Conservation (phyloP, 2,797 vertebrate genomes). For the Naso thynnoides region DNA sequence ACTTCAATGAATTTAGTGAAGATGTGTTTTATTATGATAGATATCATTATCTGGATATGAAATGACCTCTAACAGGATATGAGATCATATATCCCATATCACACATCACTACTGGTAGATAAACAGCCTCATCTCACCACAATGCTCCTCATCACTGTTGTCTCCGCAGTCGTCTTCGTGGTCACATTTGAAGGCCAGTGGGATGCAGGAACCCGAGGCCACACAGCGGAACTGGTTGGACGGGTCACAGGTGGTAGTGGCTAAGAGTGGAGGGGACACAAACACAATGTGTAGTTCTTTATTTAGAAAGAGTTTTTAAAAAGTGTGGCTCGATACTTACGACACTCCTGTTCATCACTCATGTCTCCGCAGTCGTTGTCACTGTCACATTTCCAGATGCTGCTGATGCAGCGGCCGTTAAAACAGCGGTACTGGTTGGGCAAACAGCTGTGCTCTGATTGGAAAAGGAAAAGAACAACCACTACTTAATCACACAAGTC, state of each 20-base stretch:
- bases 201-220: conserved; percentile 94
- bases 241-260: conserved; percentile 91
- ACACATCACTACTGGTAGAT: no score
- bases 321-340: conserved; percentile 83
- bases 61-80: no score
- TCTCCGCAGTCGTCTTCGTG: conserved; percentile 98
- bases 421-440: conserved; percentile 95
- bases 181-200: conserved; percentile 96
- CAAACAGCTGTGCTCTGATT: conserved; percentile 91
- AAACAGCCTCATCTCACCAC: conserved; percentile 85
- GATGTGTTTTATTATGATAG: no score
- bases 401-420: conserved; percentile 97
- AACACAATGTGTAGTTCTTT: background rate
- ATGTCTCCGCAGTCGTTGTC: conserved; percentile 99
- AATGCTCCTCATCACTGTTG: conserved; percentile 96
- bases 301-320: background rate
- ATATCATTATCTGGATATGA: no score
- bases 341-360: conserved; percentile 96
- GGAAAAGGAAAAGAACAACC: background rate
- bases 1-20: no score
- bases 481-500: background rate
- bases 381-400: conserved; percentile 98
- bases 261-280: conserved; percentile 72
- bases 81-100: no score
- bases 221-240: conserved; percentile 95